A percentile compares a stretch with the other conserved stretches of the same genome.
These are phyloP conservation scores for Hoplostethus mediterraneus DNA, from an alignment of 2,797 vertebrate species.

Conservation along the genomic window DNA sequence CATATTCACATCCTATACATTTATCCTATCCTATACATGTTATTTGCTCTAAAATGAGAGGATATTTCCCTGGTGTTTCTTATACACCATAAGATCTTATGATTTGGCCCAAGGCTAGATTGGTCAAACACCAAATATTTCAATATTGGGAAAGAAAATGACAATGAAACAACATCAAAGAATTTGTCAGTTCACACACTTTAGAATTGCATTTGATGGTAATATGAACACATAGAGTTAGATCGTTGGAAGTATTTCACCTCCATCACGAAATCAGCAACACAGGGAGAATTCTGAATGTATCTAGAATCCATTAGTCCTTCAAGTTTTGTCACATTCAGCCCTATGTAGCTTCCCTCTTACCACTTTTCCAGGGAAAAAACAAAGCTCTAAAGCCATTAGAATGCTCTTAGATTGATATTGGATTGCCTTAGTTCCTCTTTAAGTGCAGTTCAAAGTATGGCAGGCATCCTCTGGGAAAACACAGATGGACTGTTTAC, in stretches of 20 bases:
- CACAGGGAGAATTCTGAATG: conserved; percentile 24
- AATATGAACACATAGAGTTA: background rate
- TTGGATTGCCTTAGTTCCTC: conserved; percentile 72
- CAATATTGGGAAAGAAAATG: background rate
- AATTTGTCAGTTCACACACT: conserved; percentile 3
- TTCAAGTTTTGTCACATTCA: conserved; percentile 64
- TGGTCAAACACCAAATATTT: background rate
- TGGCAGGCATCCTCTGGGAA: conserved; percentile 77
- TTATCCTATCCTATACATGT: background rate
- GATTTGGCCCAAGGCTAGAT: background rate
- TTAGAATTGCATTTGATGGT: background rate
- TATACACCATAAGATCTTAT: too few species aligned
- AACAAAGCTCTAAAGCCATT: conserved; percentile 62
- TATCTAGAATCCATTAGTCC: conserved; percentile 62
- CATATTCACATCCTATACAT: background rate
- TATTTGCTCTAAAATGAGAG: background rate
- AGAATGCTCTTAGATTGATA: conserved; percentile 77
- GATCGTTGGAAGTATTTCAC: background rate
- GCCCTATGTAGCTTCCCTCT: conserved; percentile 50
- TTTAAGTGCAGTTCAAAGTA: conserved; percentile 83
- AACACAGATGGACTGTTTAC: conserved; percentile 83
- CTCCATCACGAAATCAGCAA: conserved; percentile 6
- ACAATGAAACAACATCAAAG: background rate
- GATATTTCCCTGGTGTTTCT: background rate
- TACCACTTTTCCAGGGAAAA: conserved; percentile 45